Percentiles rank a stretch among this genome's conserved stretches.
Conservation (phyloP, 2,888 invertebrate species). For the Tenthredo distinguenda region DNA sequence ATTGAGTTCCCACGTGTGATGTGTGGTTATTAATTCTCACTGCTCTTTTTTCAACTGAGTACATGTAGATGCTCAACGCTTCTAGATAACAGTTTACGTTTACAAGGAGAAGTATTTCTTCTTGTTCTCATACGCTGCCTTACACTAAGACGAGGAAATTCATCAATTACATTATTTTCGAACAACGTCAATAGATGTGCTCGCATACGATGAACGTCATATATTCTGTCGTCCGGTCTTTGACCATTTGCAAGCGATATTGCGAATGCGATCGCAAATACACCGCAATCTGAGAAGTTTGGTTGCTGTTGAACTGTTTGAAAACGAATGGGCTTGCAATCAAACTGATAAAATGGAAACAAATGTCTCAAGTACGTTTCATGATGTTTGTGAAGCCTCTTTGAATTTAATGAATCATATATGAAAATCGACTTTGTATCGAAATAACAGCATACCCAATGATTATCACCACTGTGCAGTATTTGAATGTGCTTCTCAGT, state of each 20-base stretch:
- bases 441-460: too few species aligned
- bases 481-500: background rate
- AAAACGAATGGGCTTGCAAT: too few species aligned
- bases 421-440: too few species aligned
- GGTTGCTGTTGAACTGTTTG: too few species aligned
- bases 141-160: constrained; percentile 44
- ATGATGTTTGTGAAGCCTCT: too few species aligned
- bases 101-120: background rate
- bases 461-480: too few species aligned
- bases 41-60: background rate
- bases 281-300: constrained; percentile 18
- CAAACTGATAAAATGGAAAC: too few species aligned
- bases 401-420: too few species aligned
- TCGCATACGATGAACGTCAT: constrained; percentile 49
- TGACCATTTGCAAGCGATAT: constrained; percentile 12
- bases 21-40: background rate
- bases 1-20: background rate
- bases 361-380: too few species aligned
- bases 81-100: background rate
- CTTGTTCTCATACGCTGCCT: background rate
- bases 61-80: background rate
- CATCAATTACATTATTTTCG: constrained; percentile 27
- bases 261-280: constrained; percentile 50
- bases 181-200: constrained; percentile 53
- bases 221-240: constrained; percentile 21